Conservation (phyloP, 2,797 vertebrate species). For the Rhabdophis nuchalis region DNA sequence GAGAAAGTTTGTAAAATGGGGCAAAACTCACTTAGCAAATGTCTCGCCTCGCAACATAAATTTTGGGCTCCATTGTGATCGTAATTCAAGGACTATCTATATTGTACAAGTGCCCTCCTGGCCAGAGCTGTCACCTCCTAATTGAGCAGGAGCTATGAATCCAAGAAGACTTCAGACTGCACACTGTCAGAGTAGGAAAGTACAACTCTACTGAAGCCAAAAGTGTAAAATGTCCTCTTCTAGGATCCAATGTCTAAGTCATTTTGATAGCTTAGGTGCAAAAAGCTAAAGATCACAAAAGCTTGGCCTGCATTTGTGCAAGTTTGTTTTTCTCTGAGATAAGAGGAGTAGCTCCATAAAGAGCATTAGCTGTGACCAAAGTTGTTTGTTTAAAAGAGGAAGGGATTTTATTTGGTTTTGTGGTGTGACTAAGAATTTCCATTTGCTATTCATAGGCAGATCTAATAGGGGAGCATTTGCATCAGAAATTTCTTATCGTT, state of each 20-base stretch:
- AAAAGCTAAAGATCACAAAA: neutral
- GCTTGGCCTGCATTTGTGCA: neutral
- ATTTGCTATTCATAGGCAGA: no score
- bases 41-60: neutral
- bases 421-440: neutral
- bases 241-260: neutral
- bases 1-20: neutral
- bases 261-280: neutral
- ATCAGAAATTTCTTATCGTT: neutral
- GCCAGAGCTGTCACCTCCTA: neutral
- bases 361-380: neutral
- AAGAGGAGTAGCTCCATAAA: neutral
- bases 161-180: neutral
- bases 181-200: neutral
- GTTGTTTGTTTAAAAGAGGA: neutral
- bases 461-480: no score
- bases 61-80: neutral
- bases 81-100: neutral
- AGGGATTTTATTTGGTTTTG: neutral
- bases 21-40: neutral
- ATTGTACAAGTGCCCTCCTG: neutral
- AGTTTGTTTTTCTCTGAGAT: neutral
- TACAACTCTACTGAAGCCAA: neutral
- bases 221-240: neutral
- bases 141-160: neutral